phyloP scores from a whole-genome alignment of 2,113 vertebrate genomes.

The Crotalus viridis region DNA sequence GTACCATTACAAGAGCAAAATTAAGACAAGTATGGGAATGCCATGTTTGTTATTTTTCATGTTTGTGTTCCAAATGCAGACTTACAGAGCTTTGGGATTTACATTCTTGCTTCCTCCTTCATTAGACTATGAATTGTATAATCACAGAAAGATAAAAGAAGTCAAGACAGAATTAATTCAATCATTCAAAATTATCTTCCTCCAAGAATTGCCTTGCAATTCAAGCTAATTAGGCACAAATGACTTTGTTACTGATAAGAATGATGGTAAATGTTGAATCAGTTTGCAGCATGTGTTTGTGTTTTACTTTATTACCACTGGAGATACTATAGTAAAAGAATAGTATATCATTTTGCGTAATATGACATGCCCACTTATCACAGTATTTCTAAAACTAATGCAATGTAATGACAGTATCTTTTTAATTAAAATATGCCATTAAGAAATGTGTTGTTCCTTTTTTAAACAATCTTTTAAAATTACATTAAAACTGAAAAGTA shows the following conservation, averaged over 20 bases:
- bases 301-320: not conserved
- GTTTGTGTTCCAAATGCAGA: not conserved
- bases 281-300: not conserved
- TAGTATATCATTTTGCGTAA: conserved; percentile 3
- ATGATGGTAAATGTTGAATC: not conserved
- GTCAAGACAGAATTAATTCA: conserved; percentile 15
- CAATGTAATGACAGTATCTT: not conserved
- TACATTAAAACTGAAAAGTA: not conserved
- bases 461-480: not conserved
- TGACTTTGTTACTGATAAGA: conserved; percentile 3
- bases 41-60: not conserved
- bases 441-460: not conserved
- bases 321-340: conserved; percentile 3
- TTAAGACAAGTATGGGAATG: not conserved
- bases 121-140: not conserved
- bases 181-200: conserved; percentile 17
- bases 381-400: not conserved
- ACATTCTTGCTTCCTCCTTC: conserved; percentile 19
- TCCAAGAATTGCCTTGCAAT: not conserved
- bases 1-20: not conserved
- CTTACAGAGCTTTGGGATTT: not conserved
- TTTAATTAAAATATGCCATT: conserved; percentile 14
- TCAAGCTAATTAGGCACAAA: conserved; percentile 6
- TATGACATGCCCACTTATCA: not conserved
- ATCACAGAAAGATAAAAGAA: conserved; percentile 1